phyloP scores from a whole-genome alignment of 2,888 invertebrate species.

The Cryptocephalus primarius region DNA sequence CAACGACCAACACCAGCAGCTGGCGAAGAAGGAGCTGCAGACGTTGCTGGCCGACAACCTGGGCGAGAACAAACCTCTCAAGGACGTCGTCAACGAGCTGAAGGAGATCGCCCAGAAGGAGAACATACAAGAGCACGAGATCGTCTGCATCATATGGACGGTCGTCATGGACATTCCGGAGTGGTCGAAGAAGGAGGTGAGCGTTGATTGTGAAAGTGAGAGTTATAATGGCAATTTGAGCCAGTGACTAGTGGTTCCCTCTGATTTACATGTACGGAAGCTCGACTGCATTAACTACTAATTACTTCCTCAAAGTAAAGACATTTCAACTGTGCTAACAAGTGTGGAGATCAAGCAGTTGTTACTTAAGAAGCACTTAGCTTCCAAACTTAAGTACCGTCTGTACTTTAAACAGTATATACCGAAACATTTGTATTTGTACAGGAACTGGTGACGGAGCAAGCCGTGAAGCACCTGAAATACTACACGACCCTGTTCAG shows the following conservation, averaged over 20 bases:
- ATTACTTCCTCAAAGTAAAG: no score
- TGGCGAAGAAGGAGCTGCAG: slow-evolving; percentile 70
- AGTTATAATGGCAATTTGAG: no score
- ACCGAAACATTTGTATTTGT: no score
- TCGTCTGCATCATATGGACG: slow-evolving; percentile 59
- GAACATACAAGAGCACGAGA: slow-evolving; percentile 83
- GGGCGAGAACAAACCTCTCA: slow-evolving; percentile 73
- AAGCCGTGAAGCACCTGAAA: slow-evolving; percentile 83
- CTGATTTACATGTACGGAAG: no score
- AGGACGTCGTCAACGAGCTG: slow-evolving; percentile 76
- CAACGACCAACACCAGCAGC: slow-evolving; percentile 75
- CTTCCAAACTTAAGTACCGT: no score
- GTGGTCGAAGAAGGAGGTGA: slow-evolving; percentile 92
- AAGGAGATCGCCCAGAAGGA: slow-evolving; percentile 76
- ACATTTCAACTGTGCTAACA: no score
- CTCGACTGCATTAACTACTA: no score
- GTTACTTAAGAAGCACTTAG: no score
- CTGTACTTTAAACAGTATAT: no score
- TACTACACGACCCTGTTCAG: slow-evolving; percentile 77
- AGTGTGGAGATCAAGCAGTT: no score
- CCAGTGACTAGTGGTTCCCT: no score
- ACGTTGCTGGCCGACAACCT: slow-evolving; percentile 70
- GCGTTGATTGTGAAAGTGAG: no score
- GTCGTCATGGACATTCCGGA: slow-evolving; percentile 92
- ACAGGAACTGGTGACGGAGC: slow-evolving; percentile 82